A percentile compares a stretch with the other conserved stretches of the same genome.
Evolutionary conservation across 2,888 invertebrate species (phyloP).

Genomic region (Amaurobius ferox): DNA sequence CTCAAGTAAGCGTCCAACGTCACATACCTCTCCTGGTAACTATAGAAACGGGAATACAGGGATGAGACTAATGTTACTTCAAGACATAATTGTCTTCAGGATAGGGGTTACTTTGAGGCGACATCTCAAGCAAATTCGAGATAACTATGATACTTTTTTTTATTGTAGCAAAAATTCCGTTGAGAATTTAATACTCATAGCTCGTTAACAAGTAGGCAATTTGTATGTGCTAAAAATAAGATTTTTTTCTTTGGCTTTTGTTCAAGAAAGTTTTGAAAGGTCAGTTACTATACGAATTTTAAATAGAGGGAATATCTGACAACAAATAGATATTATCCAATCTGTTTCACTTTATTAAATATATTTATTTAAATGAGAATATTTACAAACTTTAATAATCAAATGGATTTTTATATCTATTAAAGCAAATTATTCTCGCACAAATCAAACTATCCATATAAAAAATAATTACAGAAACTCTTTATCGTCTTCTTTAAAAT

Average conservation of each 20-base stretch:
- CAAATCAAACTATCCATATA: too few relatives aligned
- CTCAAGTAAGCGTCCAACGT: slow-evolving; percentile 46
- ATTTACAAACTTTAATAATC: too few relatives aligned
- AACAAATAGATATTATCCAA: too few relatives aligned
- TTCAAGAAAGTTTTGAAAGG: slow-evolving; percentile 21
- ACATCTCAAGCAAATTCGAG: slow-evolving; percentile 49
- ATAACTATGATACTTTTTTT: slow-evolving; percentile 45
- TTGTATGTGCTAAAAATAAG: not conserved
- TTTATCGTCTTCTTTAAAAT: too few relatives aligned
- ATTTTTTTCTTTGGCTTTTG: slow-evolving; percentile 25
- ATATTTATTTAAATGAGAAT: too few relatives aligned
- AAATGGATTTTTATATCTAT: too few relatives aligned
- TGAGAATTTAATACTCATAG: slow-evolving; percentile 47
- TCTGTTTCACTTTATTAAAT: too few relatives aligned
- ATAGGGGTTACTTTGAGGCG: slow-evolving; percentile 34
- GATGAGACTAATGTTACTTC: slow-evolving; percentile 55
- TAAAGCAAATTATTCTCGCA: too few relatives aligned
- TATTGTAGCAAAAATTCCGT: slow-evolving; percentile 17
- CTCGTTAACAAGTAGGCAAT: slow-evolving; percentile 13
- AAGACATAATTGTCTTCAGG: slow-evolving; percentile 53
- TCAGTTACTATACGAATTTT: slow-evolving; percentile 31
- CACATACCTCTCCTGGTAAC: slow-evolving; percentile 38
- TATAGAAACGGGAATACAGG: slow-evolving; percentile 44
- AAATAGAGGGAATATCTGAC: slow-evolving; percentile 13
- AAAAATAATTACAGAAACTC: too few relatives aligned